Conservation (phyloP, 2,797 vertebrate genomes). For the Glyptemys insculpta region DNA sequence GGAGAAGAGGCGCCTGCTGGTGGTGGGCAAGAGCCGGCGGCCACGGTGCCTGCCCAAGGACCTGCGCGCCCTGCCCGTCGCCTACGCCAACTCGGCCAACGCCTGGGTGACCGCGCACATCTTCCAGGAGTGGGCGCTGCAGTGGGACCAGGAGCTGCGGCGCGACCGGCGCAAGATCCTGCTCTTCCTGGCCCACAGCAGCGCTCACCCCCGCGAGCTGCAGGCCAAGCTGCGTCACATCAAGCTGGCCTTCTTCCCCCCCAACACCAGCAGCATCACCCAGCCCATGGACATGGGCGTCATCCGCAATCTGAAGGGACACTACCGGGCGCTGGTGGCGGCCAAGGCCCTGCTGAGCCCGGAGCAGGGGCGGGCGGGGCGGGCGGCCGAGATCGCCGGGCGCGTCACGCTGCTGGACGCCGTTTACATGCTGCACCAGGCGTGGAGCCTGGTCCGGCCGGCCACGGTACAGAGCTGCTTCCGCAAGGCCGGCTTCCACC, state of each 20-base stretch:
- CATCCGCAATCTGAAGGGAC: not conserved
- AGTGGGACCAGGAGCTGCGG: not conserved
- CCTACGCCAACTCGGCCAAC: not conserved
- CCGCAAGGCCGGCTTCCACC: not conserved
- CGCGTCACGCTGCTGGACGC: not conserved
- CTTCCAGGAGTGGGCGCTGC: not conserved
- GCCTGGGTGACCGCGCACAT: not conserved
- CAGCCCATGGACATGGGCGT: not conserved
- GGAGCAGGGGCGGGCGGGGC: not conserved
- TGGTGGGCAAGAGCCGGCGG: not conserved
- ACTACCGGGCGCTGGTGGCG: not conserved
- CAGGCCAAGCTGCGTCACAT: not conserved
- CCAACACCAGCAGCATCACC: not conserved
- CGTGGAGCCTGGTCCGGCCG: not conserved
- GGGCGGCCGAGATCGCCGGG: not conserved
- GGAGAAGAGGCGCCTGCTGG: not conserved
- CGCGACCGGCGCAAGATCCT: not conserved
- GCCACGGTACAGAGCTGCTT: not conserved
- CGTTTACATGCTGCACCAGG: not conserved
- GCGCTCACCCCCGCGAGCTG: not conserved
- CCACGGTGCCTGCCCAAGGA: not conserved
- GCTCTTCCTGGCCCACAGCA: not conserved
- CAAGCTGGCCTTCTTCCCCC: not conserved
- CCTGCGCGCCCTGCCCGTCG: not conserved
- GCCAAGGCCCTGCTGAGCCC: not conserved